Conservation (phyloP, 2,113 vertebrate genomes). For the Pionites leucogaster region DNA sequence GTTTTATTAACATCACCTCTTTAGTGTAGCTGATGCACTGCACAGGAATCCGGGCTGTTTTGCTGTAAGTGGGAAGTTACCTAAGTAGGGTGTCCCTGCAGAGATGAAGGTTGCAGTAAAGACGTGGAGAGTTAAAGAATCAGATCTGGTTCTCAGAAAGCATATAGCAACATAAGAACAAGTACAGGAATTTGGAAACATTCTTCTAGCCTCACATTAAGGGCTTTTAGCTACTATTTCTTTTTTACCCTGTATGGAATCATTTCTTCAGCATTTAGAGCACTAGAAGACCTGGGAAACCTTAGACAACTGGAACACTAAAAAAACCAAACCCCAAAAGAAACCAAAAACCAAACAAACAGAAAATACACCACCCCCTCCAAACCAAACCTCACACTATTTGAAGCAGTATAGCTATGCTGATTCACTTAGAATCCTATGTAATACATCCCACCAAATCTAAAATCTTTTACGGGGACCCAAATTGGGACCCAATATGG, state of each 20-base stretch:
- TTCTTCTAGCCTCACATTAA: neutral
- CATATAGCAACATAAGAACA: neutral
- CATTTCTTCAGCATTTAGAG: neutral
- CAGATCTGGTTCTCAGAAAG: neutral
- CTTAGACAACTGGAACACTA: neutral
- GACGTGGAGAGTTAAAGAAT: neutral
- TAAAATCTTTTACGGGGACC: neutral
- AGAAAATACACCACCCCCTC: neutral
- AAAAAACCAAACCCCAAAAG: fast-evolving
- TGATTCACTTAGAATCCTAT: neutral
- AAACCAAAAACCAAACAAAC: neutral
- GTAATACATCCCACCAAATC: neutral
- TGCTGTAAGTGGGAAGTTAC: neutral
- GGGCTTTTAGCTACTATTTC: neutral
- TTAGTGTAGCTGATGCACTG: neutral
- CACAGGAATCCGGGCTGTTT: neutral
- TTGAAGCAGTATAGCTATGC: neutral
- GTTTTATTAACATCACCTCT: neutral
- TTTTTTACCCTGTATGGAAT: neutral
- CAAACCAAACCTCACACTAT: neutral
- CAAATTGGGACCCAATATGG: neutral
- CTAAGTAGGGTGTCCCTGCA: neutral
- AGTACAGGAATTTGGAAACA: neutral
- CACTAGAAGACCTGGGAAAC: neutral
- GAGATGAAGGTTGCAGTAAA: neutral